Evolutionary conservation across 2,797 vertebrate species (phyloP), one percentile per base, ranked within the genome.

Genomic region (Sebastes nivosus): DNA sequence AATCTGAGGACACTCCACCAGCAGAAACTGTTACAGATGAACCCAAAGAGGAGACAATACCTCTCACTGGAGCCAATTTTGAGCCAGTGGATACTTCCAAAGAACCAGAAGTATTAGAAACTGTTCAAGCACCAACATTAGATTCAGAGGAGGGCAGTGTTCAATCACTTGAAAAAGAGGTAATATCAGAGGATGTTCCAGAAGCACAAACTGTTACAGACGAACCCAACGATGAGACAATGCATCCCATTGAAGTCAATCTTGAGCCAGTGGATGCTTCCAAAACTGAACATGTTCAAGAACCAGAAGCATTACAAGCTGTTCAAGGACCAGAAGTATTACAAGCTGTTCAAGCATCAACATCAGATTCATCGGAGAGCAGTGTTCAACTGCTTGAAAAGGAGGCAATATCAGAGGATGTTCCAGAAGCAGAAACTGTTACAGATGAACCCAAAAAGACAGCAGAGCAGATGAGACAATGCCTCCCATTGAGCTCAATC

Each of bases 61-160:
- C 20, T 11, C 27, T 18, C 2, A 25, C 27, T 38, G 67, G 50
- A 20, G 32, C 34, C 6, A 63, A 10, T 29, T 20, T 6, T 14
- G 72, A 58, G 13, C 5, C 22, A 57, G 30, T 72, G 27, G 55
- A 36, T 20, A 25, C 22, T 20, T 2, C 4, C 14, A 36, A 72
- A 46, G 8, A 22, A 57, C n/a, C 29, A 29, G 59, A 67, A 42
- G 59, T 3, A 74, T 3, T 38, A 14, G 34, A 55, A 70, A 8
- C 71, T 84, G 75, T 78, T 52, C 57, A 77, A 59, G n/a, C 38
- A 59, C 32, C 69, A 13, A 22, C 64, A 32, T 36, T 64, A 20
- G 82, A 67, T 42, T 79, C 67, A 72, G 38, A 76, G 46, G 46
- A 50, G 46, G 46, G 18, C 46, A 50, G 46, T 20, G 46, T n/a